phyloP scores from a whole-genome alignment of 2,797 vertebrate genomes.

The Limosa lapponica region DNA sequence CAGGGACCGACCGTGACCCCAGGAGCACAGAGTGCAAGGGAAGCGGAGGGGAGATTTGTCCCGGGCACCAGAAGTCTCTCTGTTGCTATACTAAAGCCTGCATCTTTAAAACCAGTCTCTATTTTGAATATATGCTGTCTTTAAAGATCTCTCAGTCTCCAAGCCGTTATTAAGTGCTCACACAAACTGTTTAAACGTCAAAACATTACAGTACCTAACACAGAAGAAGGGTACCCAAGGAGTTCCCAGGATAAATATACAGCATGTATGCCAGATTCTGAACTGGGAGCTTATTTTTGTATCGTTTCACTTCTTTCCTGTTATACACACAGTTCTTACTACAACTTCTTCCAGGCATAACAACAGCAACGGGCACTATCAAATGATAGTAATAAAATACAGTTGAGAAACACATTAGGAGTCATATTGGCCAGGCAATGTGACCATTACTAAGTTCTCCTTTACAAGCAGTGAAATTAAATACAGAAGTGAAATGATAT shows the following conservation, averaged over 20 bases:
- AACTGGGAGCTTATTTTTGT: not conserved
- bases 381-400: not conserved
- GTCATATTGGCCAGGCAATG: not conserved
- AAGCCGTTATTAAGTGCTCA: not conserved
- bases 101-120: not conserved
- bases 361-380: not conserved
- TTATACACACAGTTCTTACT: not conserved
- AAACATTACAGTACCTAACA: not conserved
- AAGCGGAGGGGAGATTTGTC: not conserved
- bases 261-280: no score
- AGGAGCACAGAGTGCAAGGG: not conserved
- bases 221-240: not conserved
- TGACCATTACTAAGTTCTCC: not conserved
- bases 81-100: fast-evolving
- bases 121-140: not conserved
- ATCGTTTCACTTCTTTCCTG: not conserved
- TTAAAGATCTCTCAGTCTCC: not conserved
- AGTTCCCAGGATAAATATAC: not conserved
- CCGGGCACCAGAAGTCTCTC: fast-evolving
- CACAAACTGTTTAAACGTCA: not conserved
- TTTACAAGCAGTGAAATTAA: not conserved
- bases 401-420: not conserved
- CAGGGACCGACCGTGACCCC: fast-evolving
- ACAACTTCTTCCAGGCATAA: not conserved
- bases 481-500: not conserved